These are phyloP conservation scores for Sialia sialis DNA, from an alignment of 2,113 vertebrate genomes.

Conservation along the genomic window DNA sequence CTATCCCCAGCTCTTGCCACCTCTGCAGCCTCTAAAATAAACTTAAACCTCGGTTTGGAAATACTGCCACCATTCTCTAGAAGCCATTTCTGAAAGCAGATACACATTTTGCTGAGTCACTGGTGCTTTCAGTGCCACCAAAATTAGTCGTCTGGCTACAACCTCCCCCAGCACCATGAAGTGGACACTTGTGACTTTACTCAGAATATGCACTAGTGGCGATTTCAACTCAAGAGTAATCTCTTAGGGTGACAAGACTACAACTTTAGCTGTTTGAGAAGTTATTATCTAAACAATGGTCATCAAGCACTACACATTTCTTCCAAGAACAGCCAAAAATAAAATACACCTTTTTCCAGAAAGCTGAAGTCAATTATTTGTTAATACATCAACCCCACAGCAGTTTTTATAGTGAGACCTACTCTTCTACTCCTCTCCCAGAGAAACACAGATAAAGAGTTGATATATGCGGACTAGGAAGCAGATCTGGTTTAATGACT, in stretches of 20 bases:
- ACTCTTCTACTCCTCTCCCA: neutral
- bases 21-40: neutral
- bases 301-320: neutral
- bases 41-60: neutral
- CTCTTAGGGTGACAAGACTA: neutral
- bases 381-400: neutral
- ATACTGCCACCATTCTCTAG: neutral
- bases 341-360: neutral
- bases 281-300: neutral
- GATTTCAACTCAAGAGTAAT: neutral
- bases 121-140: neutral
- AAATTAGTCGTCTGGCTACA: neutral
- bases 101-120: neutral
- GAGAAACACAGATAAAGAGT: fast-evolving
- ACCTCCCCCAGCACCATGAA: neutral
- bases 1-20: neutral
- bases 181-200: neutral
- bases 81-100: neutral
- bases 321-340: neutral
- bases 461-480: neutral
- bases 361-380: neutral
- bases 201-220: neutral
- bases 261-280: neutral
- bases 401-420: neutral
- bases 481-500: neutral